Conservation (phyloP, 2,888 invertebrate genomes). For the Platycheirus albimanus region DNA sequence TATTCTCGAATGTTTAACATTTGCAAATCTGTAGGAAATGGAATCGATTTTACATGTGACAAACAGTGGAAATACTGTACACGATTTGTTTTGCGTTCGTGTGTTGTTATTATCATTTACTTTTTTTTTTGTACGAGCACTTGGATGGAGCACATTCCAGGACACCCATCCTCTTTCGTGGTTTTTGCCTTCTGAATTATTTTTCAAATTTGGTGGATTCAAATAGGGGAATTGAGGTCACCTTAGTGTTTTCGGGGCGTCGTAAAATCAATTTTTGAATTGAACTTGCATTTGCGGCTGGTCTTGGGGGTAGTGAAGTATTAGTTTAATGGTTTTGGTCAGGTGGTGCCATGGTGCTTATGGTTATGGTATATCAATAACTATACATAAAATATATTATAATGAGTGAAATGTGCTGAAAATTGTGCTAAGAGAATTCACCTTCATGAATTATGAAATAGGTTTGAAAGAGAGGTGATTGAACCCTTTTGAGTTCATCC, state of each 20-base stretch:
- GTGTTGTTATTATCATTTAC: slow-evolving; percentile 1
- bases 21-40: slow-evolving; percentile 68
- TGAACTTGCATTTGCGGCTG: slow-evolving; percentile 59
- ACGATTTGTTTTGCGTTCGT: slow-evolving; percentile 48
- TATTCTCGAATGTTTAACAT: slow-evolving; percentile 65
- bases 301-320: slow-evolving; percentile 23
- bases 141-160: slow-evolving; percentile 21
- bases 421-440: not conserved
- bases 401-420: slow-evolving; percentile 1
- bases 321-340: slow-evolving; percentile 62
- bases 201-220: slow-evolving; percentile 33
- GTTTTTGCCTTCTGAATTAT: slow-evolving; percentile 47
- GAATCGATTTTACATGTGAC: slow-evolving; percentile 73
- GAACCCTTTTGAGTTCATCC: too few relatives aligned
- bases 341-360: slow-evolving; percentile 14
- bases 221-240: slow-evolving; percentile 4
- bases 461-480: too few relatives aligned
- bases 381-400: too few relatives aligned
- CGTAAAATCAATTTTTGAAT: slow-evolving; percentile 67
- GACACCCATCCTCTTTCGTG: slow-evolving; percentile 10
- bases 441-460: too few relatives aligned
- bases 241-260: slow-evolving; percentile 61
- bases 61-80: slow-evolving; percentile 46
- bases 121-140: not conserved
- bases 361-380: not conserved